Percentiles rank a stretch among this genome's conserved stretches.
Conservation (phyloP, 1,140 invertebrate species). For the Bathynomus jamesi region DNA sequence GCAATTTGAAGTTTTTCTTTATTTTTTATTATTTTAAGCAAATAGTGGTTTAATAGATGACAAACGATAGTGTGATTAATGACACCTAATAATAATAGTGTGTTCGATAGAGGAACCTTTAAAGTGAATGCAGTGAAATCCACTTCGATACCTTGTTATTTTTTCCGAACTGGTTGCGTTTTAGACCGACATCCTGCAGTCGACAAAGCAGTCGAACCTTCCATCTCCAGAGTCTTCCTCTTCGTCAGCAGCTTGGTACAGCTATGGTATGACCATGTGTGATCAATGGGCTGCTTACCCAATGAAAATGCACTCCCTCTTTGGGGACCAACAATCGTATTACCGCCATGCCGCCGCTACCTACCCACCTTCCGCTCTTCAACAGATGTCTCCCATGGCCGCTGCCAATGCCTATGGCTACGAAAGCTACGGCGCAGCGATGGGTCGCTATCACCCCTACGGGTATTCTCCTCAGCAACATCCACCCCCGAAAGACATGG, state of each 20-base stretch:
- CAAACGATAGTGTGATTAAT: too few species aligned
- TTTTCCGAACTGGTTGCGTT: background rate
- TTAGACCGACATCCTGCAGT: background rate
- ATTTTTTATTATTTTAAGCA: too few species aligned
- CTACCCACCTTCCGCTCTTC: conserved; percentile 32
- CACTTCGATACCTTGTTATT: too few species aligned
- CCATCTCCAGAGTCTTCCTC: background rate
- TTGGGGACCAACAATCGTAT: conserved; percentile 64
- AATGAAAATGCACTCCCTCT: conserved; percentile 69
- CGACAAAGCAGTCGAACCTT: background rate
- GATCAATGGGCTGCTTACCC: conserved; percentile 37
- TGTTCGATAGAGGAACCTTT: too few species aligned
- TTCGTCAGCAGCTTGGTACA: background rate
- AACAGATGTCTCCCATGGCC: conserved; percentile 41
- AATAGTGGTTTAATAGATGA: too few species aligned
- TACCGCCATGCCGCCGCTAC: conserved; percentile 48
- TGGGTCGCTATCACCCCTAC: conserved; percentile 56
- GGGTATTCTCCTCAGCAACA: conserved; percentile 51
- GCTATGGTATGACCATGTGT: conserved; percentile 23
- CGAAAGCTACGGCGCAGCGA: conserved; percentile 56
- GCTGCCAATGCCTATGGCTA: conserved; percentile 48
- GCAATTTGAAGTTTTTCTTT: too few species aligned
- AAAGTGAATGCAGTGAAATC: too few species aligned
- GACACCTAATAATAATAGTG: too few species aligned
- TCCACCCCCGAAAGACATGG: conserved; percentile 52